These are phyloP conservation scores for Balaenoptera acutorostrata DNA, from an alignment of 2,113 vertebrate species.

Conservation along the genomic window DNA sequence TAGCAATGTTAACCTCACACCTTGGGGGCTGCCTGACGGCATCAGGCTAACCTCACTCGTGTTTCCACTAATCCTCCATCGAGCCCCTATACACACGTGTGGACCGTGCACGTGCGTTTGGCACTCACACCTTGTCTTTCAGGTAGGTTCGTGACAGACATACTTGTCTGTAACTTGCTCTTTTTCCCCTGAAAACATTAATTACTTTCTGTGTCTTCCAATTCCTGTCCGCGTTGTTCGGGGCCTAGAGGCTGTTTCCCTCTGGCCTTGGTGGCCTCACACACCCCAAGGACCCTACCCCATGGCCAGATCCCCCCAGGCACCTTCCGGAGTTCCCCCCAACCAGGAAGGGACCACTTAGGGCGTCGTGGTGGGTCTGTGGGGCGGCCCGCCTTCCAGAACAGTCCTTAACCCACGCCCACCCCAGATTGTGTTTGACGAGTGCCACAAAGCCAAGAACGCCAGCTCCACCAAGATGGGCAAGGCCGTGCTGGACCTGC, in stretches of 20 bases:
- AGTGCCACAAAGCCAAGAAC: constrained; percentile 99
- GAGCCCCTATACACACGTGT: neutral
- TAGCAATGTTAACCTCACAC: neutral
- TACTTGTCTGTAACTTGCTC: neutral
- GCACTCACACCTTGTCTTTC: neutral
- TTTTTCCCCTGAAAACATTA: neutral
- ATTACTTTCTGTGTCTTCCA: neutral
- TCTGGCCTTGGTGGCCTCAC: neutral
- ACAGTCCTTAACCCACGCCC: constrained; percentile 82
- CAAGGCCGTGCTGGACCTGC: constrained; percentile 96
- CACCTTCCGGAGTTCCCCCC: neutral
- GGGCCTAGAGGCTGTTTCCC: neutral
- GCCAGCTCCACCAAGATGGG: constrained; percentile 98
- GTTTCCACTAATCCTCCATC: neutral
- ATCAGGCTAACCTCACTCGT: neutral
- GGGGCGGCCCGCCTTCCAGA: neutral
- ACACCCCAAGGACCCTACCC: neutral
- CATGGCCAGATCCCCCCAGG: neutral
- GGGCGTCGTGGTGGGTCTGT: neutral
- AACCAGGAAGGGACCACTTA: neutral
- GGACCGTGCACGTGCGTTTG: fast-evolving
- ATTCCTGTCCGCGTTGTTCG: neutral
- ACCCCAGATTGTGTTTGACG: constrained; percentile 94
- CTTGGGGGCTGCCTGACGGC: neutral
- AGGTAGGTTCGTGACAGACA: too few relatives aligned